phyloP scores from a whole-genome alignment of 2,113 vertebrate species.

The Psilopsiagon aurifrons region DNA sequence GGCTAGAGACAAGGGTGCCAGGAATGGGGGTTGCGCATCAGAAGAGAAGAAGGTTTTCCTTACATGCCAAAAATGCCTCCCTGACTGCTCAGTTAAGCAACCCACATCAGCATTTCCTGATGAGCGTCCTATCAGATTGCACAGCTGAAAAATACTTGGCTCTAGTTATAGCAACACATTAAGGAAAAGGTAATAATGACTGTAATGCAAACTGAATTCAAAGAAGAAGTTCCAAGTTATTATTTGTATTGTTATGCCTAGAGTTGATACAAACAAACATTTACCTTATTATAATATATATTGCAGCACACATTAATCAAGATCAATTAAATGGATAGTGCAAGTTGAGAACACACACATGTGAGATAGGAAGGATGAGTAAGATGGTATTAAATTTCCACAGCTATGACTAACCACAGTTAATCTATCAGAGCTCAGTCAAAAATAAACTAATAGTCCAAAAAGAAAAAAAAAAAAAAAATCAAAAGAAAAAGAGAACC shows the following conservation, averaged over 20 bases:
- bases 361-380: slow-evolving; percentile 19
- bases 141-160: slow-evolving; percentile 10
- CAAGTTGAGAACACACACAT: slow-evolving; percentile 33
- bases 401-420: slow-evolving; percentile 42
- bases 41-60: slow-evolving; percentile 2
- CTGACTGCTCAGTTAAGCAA: slow-evolving; percentile 38
- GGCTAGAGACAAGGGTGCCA: slow-evolving; percentile 3
- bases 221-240: slow-evolving; percentile 57
- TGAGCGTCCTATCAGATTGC: slow-evolving; percentile 20
- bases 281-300: slow-evolving; percentile 64
- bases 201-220: slow-evolving; percentile 65
- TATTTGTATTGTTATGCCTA: slow-evolving; percentile 58
- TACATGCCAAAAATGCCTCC: slow-evolving; percentile 46
- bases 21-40: background rate
- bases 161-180: slow-evolving; percentile 20
- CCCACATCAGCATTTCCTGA: slow-evolving; percentile 51
- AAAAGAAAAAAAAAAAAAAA: background rate
- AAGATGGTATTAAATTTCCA: slow-evolving; percentile 56
- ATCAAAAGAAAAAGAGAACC: background rate
- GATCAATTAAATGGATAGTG: slow-evolving; percentile 59
- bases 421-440: slow-evolving; percentile 45
- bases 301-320: slow-evolving; percentile 58
- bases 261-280: slow-evolving; percentile 65
- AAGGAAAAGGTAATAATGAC: slow-evolving; percentile 47
- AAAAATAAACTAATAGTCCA: slow-evolving; percentile 39